Percentiles rank a stretch among this genome's conserved stretches.
These are phyloP conservation scores for Planiliza haematocheilus DNA, from an alignment of 2,113 vertebrate species.

Conservation along the genomic window DNA sequence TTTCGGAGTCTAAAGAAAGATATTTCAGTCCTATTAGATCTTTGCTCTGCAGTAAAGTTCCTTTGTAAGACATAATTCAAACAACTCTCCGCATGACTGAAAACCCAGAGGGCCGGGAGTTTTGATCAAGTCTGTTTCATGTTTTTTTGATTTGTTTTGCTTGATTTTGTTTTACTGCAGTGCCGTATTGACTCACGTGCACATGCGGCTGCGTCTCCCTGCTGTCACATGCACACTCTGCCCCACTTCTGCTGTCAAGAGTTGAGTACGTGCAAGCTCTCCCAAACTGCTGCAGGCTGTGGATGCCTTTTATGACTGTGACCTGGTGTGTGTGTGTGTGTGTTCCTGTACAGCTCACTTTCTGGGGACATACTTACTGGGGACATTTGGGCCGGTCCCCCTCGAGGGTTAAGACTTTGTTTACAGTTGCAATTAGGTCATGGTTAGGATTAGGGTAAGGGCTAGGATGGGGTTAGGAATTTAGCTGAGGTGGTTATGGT, in stretches of 20 bases:
- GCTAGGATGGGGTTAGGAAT: too few species aligned
- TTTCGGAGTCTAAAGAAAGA: slow-evolving; percentile 2
- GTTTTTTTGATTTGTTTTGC: slow-evolving; percentile 4
- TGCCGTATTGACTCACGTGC: slow-evolving; percentile 41
- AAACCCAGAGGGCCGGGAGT: slow-evolving; percentile 3
- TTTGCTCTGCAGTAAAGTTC: not conserved
- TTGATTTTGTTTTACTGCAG: slow-evolving; percentile 26
- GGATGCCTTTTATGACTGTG: slow-evolving; percentile 51
- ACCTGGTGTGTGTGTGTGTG: slow-evolving; percentile 21
- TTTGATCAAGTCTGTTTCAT: slow-evolving; percentile 40
- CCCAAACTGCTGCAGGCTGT: slow-evolving; percentile 37
- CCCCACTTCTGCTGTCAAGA: slow-evolving; percentile 54
- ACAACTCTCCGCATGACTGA: slow-evolving; percentile 19
- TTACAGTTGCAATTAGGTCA: too few species aligned
- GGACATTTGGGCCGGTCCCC: too few species aligned
- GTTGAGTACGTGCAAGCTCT: slow-evolving; percentile 19
- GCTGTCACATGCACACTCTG: slow-evolving; percentile 36
- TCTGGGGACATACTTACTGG: too few species aligned
- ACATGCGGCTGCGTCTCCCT: slow-evolving; percentile 25
- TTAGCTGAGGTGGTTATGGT: too few species aligned
- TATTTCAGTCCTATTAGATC: slow-evolving; percentile 4
- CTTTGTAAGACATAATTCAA: not conserved
- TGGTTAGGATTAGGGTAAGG: too few species aligned
- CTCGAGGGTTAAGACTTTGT: too few species aligned
- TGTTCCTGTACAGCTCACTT: too few species aligned